Percentiles rank a stretch among this genome's conserved stretches.
Evolutionary conservation across 2,797 vertebrate genomes (phyloP).

Genomic region (Macropus fuliginosus): DNA sequence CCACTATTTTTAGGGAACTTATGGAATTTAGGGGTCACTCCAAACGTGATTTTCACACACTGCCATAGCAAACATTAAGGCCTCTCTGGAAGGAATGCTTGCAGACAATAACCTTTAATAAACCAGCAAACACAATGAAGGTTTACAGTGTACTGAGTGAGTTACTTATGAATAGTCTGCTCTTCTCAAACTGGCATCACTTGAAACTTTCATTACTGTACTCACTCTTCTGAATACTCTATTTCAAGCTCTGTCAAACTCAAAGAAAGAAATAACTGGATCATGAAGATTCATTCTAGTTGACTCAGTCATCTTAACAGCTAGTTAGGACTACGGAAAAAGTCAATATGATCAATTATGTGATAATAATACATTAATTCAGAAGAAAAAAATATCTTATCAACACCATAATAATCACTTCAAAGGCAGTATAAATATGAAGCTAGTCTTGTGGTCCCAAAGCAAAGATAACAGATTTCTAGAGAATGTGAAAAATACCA

Average conservation of each 20-base stretch:
- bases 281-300: background rate
- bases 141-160: conserved; percentile 7
- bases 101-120: background rate
- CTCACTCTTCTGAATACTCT: background rate
- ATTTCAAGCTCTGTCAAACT: background rate
- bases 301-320: background rate
- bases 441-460: background rate
- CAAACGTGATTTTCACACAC: background rate
- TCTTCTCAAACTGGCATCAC: background rate
- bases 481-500: conserved; percentile 11
- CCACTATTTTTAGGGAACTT: background rate
- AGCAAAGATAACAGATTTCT: conserved; percentile 25
- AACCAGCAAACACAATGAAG: background rate
- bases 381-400: background rate
- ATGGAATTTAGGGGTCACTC: background rate
- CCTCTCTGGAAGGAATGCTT: background rate
- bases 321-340: conserved; percentile 6
- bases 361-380: background rate
- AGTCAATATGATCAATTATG: background rate
- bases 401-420: background rate
- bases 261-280: background rate
- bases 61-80: background rate
- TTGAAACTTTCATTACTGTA: background rate
- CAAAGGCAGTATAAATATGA: background rate
- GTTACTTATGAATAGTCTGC: conserved; percentile 21